Base-by-base conservation (phyloP, 2,797 vertebrate species). In the Buphagus erythrorhynchus region DNA sequence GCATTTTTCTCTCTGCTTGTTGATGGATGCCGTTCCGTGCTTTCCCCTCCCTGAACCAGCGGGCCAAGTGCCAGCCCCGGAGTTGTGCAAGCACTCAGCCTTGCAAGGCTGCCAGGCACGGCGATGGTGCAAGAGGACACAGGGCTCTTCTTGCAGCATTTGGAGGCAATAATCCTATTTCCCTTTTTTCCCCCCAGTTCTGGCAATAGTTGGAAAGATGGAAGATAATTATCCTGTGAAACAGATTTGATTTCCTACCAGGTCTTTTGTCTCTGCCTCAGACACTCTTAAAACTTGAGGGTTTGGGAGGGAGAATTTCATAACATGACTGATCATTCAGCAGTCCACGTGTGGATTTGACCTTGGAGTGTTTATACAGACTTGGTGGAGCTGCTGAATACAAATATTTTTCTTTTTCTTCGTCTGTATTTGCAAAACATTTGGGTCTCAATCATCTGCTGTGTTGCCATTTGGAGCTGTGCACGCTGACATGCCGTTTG, bases 361-460 rank as follows among this genome's bases (percentile, higher is more conserved):
- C 80, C 88, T 88, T 86, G 78, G 31, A 90, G 54, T 93, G 72
- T 93, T 96, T 93, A 42, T 82, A 55, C 33, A 90, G 78, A 86
- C 79, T 94, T 1, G 1, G 51, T 94, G 80, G 54, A 92, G 77
- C 77, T 94, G 55, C 73, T 90, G 82, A 79, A 94, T 91, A 79
- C 80, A 83, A 92, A 62, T 93, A n/a, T 16, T 73, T 77, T 61
- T 49, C 62, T 78, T 87, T 67, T 38, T 54, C 35, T 80, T 83
- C 67, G 25, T 63, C 7, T 5, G 17, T 84, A 84, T 94, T 95
- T 96, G 73, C 76, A 93, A 86, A 95, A 78, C 51, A 76, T 86
- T 81, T 81, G 59, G 29, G 76, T 84, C 82, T 75, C 0, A 0
- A 29, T 87, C 57, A 36, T 95, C 87, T 94, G 75, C 82, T 80